A percentile compares a stretch with the other conserved stretches of the same genome.
These are phyloP conservation scores for honey bee (Apis mellifera) DNA, from an alignment of 1,140 invertebrate genomes.

Conservation along the genomic window Amel_HAv3.1 CM009942.2:5167001-5167500, in stretches of 20 bases:
- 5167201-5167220: not conserved
- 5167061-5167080: not conserved
- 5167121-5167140: not conserved
- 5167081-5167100: not conserved
- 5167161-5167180: not conserved
- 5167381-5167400: not conserved
- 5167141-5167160: no score
- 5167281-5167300: slow-evolving; percentile 32
- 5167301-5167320: slow-evolving; percentile 26
- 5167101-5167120: not conserved
- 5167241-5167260: slow-evolving; percentile 14
- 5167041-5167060: not conserved
- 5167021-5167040: slow-evolving; percentile 14
- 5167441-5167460: slow-evolving; percentile 51
- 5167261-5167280: slow-evolving; percentile 27
- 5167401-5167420: no score
- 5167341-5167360: not conserved
- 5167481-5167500: slow-evolving; percentile 42
- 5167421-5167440: no score
- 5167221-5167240: no score
- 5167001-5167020: slow-evolving; percentile 18
- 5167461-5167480: slow-evolving; percentile 46
- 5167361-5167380: not conserved
- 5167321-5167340: slow-evolving; percentile 21
- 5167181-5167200: not conserved